These are phyloP conservation scores for Limnodromus scolopaceus DNA, from an alignment of 2,797 vertebrate species.

Conservation along the genomic window DNA sequence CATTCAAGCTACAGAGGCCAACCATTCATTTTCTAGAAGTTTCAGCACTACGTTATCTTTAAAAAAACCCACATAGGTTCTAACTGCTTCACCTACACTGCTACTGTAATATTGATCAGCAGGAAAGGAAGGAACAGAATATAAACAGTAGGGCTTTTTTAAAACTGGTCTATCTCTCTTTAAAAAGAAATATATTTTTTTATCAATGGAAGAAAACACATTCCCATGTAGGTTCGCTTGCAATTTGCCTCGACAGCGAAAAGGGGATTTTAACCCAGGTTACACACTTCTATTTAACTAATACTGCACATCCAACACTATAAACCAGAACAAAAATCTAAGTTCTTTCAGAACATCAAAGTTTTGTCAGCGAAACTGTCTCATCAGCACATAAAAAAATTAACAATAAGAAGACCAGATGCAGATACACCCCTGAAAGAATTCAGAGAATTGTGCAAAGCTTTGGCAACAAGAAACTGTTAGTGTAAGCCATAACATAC, in stretches of 20 bases:
- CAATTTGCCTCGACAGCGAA: not conserved
- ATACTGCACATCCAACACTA: not conserved
- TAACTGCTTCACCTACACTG: not conserved
- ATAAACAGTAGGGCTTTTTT: not conserved
- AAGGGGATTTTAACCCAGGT: not conserved
- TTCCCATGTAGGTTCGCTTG: not conserved
- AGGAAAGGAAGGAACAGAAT: not conserved
- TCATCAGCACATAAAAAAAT: not conserved
- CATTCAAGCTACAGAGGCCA: not conserved
- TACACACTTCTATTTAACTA: not conserved
- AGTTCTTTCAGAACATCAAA: not conserved
- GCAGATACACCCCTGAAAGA: rapidly evolving
- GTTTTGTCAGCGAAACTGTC: not conserved
- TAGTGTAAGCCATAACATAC: not conserved
- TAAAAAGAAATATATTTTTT: not conserved
- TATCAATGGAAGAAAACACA: not conserved
- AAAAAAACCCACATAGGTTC: not conserved
- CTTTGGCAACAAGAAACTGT: not conserved
- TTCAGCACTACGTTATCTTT: not conserved
- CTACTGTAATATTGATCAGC: not conserved
- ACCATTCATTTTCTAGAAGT: not conserved
- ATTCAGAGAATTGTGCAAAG: not conserved
- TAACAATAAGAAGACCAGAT: not conserved
- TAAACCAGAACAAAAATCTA: not conserved
- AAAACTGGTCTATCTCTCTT: no score